phyloP scores from a whole-genome alignment of 1,140 invertebrate species.

The Drosophila kurseongensis region DNA sequence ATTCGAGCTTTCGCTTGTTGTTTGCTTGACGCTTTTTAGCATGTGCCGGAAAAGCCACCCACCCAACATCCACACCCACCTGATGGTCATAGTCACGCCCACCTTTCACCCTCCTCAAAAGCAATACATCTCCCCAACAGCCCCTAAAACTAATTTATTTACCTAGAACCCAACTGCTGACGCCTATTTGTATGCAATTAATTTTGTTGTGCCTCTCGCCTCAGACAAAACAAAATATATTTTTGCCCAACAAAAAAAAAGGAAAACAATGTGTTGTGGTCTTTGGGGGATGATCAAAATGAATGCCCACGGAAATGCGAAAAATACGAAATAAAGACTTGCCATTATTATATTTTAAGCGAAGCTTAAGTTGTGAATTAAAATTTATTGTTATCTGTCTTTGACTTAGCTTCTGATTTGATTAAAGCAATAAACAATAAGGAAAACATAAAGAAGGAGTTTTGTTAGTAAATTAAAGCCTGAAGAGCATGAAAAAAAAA shows the following conservation, averaged over 20 bases:
- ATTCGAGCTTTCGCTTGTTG: slow-evolving; percentile 42
- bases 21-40: slow-evolving; percentile 32
- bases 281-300: not conserved
- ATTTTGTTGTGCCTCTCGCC: slow-evolving; percentile 48
- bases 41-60: slow-evolving; percentile 30
- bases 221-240: slow-evolving; percentile 21
- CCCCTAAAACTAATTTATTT: slow-evolving; percentile 56
- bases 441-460: too few species aligned
- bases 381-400: not conserved
- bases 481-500: too few species aligned
- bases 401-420: too few species aligned
- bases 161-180: slow-evolving; percentile 41
- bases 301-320: not conserved
- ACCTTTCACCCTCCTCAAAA: not conserved
- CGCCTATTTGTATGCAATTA: slow-evolving; percentile 78
- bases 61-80: slow-evolving; percentile 14
- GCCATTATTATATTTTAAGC: slow-evolving; percentile 5
- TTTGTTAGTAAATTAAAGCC: too few species aligned
- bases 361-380: not conserved
- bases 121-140: slow-evolving; percentile 19
- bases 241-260: not conserved
- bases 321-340: not conserved
- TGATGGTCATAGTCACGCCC: slow-evolving; percentile 25
- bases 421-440: too few species aligned
- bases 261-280: not conserved